Evolutionary conservation across 2,113 vertebrate genomes (phyloP), one percentile per base, ranked within the genome.

Genomic region (Megaleporinus macrocephalus): DNA sequence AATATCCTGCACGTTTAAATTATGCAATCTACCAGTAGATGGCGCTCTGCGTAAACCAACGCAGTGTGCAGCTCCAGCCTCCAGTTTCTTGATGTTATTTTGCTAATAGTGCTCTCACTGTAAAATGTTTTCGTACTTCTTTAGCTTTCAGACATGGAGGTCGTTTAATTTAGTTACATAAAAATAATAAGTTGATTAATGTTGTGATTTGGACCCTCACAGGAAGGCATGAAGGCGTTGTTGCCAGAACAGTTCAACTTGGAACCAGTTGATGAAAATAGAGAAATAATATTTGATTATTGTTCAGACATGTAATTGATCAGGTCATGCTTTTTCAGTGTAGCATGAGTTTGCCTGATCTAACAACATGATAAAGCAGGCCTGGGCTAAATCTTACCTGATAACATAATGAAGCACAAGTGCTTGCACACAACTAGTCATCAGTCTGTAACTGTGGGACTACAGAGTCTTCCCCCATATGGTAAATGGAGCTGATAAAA

Each of bases 1-100:
- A 36, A 6, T 36, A 3, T 36, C 5, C 41, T 44, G 41, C 41
- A 7, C 10, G 41, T 44, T 4, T 7, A 1, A 57, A 20, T 27
- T 73, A 6, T 59, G 59, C n/a, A n/a, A n/a, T n/a, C n/a, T n/a
- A 33, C 59, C 57, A 62, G 14, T 62, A 76, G 73, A 62, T 26
- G 57, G 73, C 30, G 36, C 55, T 5, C 16, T 16, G 3, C 13
- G 33, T 61, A 24, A 24, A 22, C 22, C n/a, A 47, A 24, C 18
- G 33, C 24, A 36, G 15, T 53, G 53, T 44, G 20, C 5, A 4
- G 22, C 18, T 36, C 30, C 26, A 73, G 47, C 24, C 53, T 9
- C n/a, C 16, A 30, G 11, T 6, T 16, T 30, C 63, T 62, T 24
- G n/a, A 1, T 47, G 4, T 14, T 47, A 7, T 7, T 16, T 5